Base-by-base conservation (phyloP, 2,888 invertebrate genomes). In the Pristionchus exspectatus region DNA sequence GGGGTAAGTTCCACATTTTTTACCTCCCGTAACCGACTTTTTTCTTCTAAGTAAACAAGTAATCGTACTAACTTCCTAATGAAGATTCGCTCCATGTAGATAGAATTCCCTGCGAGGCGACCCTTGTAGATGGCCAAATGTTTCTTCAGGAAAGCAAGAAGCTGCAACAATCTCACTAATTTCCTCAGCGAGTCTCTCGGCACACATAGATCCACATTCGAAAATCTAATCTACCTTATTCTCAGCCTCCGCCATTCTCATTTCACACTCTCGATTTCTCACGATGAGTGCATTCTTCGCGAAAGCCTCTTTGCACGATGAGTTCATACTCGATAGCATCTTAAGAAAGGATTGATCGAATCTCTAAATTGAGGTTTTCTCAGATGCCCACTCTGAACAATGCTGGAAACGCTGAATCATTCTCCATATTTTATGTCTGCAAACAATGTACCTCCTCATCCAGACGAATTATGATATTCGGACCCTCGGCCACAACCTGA, bases 281-380 rank as follows among this genome's bases (percentile, higher is more conserved):
- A 97, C 96, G 24, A 97, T 97, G 90, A 99, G 96, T 18, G 98
- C 98, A 94, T 97, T 97, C 97, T 98, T 96, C 91, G 96, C 96
- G 96, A 98, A 98, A 92, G 97, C 97, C 88, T 96, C 96, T 50
- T 95, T 96, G 95, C 97, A 97, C 98, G 98, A 99, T 10, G 97
- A 96, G 94, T 96, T 95, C 98, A 99, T 98, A 81, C 95, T 96
- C 83, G 96, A 96, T 90, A 98, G 96, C 69, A 91, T 59, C 88
- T 88, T 18, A 72, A 88, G 0, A 54, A 63, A 63, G 10, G 2
- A n/a, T n/a, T 63, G 63, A 24, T n/a, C 10, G 21, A 63, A n/a
- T 56, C 44, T 50, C 44, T 7, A 9, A 50, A 50, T 50, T 7
- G 3, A 50, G 10, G 44, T 50, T 7, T 7, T 50, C 44, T 3